Conservation (phyloP, 2,888 invertebrate species). For the Coenonympha arcania region DNA sequence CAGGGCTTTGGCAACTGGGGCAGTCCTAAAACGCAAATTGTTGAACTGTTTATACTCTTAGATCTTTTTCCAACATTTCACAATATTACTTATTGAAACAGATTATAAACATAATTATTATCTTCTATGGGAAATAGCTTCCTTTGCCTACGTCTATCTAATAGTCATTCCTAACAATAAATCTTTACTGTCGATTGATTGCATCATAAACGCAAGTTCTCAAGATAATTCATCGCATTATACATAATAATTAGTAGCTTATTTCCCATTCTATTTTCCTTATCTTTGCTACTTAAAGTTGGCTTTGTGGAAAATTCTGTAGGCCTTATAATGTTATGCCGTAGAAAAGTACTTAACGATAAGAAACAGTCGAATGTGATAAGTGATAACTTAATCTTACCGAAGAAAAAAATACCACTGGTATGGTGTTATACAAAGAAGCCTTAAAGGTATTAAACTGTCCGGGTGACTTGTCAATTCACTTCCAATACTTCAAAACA, state of each 20-base stretch:
- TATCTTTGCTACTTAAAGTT: slow-evolving; percentile 8
- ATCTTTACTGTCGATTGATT: slow-evolving; percentile 49
- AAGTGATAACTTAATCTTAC: no score
- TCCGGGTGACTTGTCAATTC: not conserved
- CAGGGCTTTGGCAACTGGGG: no score
- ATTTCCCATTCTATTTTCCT: slow-evolving; percentile 43
- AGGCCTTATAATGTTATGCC: not conserved
- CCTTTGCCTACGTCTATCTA: not conserved
- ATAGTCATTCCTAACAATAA: slow-evolving; percentile 30
- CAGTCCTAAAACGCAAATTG: no score
- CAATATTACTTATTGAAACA: no score
- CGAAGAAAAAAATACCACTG: no score
- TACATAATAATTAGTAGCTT: slow-evolving; percentile 32
- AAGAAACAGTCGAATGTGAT: no score
- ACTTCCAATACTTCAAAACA: not conserved
- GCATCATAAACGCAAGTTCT: slow-evolving; percentile 55
- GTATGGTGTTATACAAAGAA: not conserved
- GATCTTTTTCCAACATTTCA: no score
- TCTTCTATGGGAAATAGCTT: no score
- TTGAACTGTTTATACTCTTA: no score
- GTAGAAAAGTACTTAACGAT: no score
- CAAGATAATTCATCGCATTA: slow-evolving; percentile 43
- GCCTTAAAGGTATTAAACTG: not conserved
- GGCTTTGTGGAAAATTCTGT: not conserved
- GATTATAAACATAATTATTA: no score